These are phyloP conservation scores for Connochaetes taurinus DNA, from an alignment of 2,113 vertebrate genomes.

Conservation along the genomic window DNA sequence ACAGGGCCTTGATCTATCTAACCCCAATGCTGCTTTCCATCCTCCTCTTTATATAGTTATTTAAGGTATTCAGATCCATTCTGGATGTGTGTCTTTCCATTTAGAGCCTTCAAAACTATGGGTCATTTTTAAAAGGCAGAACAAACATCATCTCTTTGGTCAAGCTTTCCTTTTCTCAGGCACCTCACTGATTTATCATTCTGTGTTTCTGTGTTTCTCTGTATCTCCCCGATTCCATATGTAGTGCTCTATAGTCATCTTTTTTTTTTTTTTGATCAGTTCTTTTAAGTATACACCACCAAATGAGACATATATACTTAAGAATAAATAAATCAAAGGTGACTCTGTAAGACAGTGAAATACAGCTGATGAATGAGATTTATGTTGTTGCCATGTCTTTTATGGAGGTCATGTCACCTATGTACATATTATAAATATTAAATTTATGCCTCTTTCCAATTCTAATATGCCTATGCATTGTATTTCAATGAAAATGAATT, in stretches of 20 bases:
- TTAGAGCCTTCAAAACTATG: neutral
- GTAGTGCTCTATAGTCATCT: neutral
- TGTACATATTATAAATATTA: neutral
- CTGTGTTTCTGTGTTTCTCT: neutral
- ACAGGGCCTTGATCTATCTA: neutral
- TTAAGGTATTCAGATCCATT: neutral
- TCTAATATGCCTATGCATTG: slow-evolving; percentile 31
- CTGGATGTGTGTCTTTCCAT: neutral
- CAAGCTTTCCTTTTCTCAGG: neutral
- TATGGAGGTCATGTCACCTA: neutral
- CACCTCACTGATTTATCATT: neutral
- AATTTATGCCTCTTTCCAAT: slow-evolving; percentile 21
- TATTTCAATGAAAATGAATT: slow-evolving; percentile 62
- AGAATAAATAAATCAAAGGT: neutral
- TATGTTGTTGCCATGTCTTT: neutral
- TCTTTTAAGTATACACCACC: neutral
- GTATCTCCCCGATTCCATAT: neutral
- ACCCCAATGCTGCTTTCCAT: neutral
- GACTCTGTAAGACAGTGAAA: neutral
- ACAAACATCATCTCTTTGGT: neutral
- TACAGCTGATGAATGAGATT: neutral
- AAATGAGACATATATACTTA: neutral
- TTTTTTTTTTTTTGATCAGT: neutral
- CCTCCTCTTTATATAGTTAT: neutral
- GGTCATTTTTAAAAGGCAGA: neutral